phyloP scores from a whole-genome alignment of 2,888 invertebrate genomes.

The Aspidapion aeneum region DNA sequence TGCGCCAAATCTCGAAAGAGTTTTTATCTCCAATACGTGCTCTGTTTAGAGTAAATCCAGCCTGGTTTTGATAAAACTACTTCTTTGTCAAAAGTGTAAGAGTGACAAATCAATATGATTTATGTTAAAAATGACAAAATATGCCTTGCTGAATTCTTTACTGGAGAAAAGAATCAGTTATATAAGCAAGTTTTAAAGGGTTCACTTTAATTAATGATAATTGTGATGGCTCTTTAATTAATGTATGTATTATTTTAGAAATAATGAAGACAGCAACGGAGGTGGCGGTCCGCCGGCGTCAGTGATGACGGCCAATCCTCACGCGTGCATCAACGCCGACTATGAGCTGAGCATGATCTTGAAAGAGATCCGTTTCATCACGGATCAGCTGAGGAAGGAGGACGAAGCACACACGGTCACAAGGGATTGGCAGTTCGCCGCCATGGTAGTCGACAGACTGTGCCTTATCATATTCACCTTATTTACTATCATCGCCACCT shows the following conservation, averaged over 20 bases:
- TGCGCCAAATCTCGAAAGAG: no score
- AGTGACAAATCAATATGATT: no score
- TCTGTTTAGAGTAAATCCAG: no score
- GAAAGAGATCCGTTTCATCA: slow-evolving; percentile 91
- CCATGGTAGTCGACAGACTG: slow-evolving; percentile 99
- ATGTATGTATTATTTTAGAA: slow-evolving; percentile 35
- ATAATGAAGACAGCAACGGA: slow-evolving; percentile 51
- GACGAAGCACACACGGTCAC: slow-evolving; percentile 92
- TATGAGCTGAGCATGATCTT: slow-evolving; percentile 93
- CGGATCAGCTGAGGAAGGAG: slow-evolving; percentile 90
- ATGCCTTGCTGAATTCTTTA: no score
- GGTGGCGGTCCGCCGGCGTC: slow-evolving; percentile 66
- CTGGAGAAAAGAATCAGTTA: no score
- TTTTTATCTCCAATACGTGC: no score
- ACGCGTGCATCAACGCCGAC: slow-evolving; percentile 87
- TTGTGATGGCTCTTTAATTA: no score
- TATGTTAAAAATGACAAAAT: no score
- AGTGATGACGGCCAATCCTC: slow-evolving; percentile 65
- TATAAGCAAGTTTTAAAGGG: no score
- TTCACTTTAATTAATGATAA: no score
- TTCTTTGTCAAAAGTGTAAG: no score
- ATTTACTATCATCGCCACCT: slow-evolving; percentile 96
- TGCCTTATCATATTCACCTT: slow-evolving; percentile 99
- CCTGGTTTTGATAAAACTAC: no score
- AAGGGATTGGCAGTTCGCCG: slow-evolving; percentile 99